Base-by-base conservation (phyloP, 2,113 vertebrate species). In the Cariama cristata region DNA sequence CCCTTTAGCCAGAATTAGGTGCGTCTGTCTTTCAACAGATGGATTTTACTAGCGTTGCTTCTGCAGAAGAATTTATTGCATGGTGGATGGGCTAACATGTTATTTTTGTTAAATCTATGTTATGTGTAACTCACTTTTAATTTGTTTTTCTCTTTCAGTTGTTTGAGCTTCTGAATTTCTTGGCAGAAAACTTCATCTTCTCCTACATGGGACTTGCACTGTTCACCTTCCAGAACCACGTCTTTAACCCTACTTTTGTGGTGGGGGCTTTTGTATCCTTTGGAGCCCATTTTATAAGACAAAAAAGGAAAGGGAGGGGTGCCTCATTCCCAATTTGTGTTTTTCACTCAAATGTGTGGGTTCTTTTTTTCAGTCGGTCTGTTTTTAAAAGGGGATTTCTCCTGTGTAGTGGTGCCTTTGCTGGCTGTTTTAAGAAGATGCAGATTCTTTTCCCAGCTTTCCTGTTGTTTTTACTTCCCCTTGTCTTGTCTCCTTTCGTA, bases 151-250 rank as follows among this genome's bases (percentile, higher is more conserved):
- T 79, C 12, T 98, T 98, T 84, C 97, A 99, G 99, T 98, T 99
- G 95, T 99, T 99, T 97, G 99, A 99, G 96, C 98, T 99, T 88
- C 98, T 99, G 96, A 99, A 99, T 98, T 99, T 99, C 98, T 98
- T 99, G 98, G 99, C 99, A 50, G 99, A 99, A 98, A 99, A 99
- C 97, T 99, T 99, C 98, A 99, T 99, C 96, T 99, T 99, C 97
- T 99, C 99, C 96, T 99, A 99, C 98, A 99, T 99, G 99, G 99
- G 99, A 33, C 97, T 99, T 93, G 98, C 99, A 19, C 97, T 99
- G 63, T 99, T 99, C 98, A 99, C 99, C 90, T 99, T 99, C 98
- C 99, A 99, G 98, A 99, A 98, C 97, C 99, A 99, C 6, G 85
- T 99, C 96, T 99, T 99, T 88, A 99, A 99, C 85, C 99, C 99